Evolutionary conservation across 2,888 invertebrate species (phyloP).

Genomic region (Iphiclides podalirius): DNA sequence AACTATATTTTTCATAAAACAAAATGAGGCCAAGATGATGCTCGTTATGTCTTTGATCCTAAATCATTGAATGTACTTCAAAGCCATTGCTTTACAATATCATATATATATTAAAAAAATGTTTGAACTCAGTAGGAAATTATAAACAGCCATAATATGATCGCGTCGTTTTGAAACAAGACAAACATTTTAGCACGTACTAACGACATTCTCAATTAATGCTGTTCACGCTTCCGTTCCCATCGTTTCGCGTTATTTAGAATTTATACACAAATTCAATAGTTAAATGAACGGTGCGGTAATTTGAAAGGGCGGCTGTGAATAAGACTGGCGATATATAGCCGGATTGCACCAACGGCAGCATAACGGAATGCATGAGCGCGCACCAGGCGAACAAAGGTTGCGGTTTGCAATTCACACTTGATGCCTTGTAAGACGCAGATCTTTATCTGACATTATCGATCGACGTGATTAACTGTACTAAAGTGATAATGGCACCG

Average conservation of each 20-base stretch:
- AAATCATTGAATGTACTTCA: no score
- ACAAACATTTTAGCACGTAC: no score
- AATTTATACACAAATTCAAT: not conserved
- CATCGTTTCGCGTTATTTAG: not conserved
- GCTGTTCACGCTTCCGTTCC: no score
- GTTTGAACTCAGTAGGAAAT: no score
- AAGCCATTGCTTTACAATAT: no score
- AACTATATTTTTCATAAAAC: no score
- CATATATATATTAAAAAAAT: no score
- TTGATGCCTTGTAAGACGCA: constrained; percentile 50
- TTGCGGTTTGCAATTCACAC: constrained; percentile 63
- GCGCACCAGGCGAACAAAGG: constrained; percentile 36
- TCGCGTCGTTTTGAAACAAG: no score
- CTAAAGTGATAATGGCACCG: constrained; percentile 64
- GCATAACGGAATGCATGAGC: constrained; percentile 18
- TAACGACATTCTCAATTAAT: not conserved
- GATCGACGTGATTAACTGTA: constrained; percentile 63
- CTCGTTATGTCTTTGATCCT: no score
- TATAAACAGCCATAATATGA: no score
- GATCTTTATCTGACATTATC: constrained; percentile 66
- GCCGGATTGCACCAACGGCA: not conserved
- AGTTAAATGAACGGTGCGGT: not conserved
- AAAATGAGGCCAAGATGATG: no score
- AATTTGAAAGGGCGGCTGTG: not conserved
- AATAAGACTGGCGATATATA: not conserved